Evolutionary conservation across 2,888 invertebrate genomes (phyloP).

Genomic region (Drosophila prolongata): DNA sequence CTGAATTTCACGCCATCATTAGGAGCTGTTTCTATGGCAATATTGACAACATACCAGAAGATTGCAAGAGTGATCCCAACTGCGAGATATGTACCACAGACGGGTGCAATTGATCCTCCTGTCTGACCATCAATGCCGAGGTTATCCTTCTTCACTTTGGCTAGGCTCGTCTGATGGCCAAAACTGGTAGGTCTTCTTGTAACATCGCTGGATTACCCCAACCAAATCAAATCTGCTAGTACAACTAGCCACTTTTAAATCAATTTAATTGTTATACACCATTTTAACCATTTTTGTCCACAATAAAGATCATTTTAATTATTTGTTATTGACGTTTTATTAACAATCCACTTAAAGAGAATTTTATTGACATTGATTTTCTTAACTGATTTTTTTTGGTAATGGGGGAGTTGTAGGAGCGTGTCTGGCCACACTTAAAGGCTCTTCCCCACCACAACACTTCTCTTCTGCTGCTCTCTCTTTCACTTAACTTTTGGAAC

Average conservation of each 20-base stretch:
- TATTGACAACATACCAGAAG: constrained; percentile 64
- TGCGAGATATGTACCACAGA: constrained; percentile 81
- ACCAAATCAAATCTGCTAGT: constrained; percentile 11
- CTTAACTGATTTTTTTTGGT: constrained; percentile 6
- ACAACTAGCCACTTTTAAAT: constrained; percentile 10
- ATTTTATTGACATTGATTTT: constrained; percentile 5
- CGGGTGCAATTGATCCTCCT: constrained; percentile 78
- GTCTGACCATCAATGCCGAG: constrained; percentile 69
- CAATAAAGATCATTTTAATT: constrained; percentile 31
- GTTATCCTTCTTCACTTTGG: constrained; percentile 78
- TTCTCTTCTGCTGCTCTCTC: constrained; percentile 21
- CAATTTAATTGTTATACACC: constrained; percentile 25
- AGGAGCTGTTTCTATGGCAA: constrained; percentile 82
- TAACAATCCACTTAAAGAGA: constrained; percentile 7
- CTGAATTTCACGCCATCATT: constrained; percentile 47
- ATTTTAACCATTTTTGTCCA: constrained; percentile 7
- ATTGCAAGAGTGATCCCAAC: constrained; percentile 77
- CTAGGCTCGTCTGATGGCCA: constrained; percentile 73
- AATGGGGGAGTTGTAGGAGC: background rate
- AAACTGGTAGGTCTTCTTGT: background rate
- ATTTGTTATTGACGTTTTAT: background rate
- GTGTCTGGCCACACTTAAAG: constrained; percentile 46
- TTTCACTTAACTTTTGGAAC: constrained; percentile 41
- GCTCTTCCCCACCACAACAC: constrained; percentile 12
- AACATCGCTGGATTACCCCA: background rate